A percentile compares a stretch with the other conserved stretches of the same genome.
Conservation (phyloP, 2,888 invertebrate species). For the Muscina levida region DNA sequence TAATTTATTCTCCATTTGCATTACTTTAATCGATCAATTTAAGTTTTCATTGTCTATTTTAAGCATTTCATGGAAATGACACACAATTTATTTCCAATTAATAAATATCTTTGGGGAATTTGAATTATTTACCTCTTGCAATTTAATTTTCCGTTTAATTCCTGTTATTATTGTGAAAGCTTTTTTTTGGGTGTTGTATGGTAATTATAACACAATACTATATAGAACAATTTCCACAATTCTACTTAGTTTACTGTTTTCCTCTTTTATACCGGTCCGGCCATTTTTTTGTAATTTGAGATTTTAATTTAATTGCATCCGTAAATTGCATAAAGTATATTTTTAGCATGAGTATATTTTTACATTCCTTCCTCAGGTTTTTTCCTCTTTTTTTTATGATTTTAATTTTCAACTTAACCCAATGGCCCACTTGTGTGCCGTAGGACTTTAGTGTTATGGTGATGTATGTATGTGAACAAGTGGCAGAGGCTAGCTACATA, state of each 20-base stretch:
- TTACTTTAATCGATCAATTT: too few species aligned
- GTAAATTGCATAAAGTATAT: conserved; percentile 4
- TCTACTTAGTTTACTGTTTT: neutral
- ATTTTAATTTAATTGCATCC: conserved; percentile 32
- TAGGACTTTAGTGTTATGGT: neutral
- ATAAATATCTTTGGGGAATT: neutral
- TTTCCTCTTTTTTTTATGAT: neutral
- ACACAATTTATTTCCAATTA: neutral
- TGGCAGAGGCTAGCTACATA: too few species aligned
- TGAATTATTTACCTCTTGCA: neutral
- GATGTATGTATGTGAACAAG: neutral
- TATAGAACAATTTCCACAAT: neutral
- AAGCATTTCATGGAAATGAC: too few species aligned
- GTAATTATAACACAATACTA: too few species aligned
- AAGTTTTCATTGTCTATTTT: too few species aligned
- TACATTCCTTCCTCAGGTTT: neutral
- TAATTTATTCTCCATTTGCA: too few species aligned
- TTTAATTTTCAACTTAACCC: neutral
- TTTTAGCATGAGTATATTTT: neutral
- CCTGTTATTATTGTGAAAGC: conserved; percentile 30
- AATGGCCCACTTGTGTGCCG: neutral
- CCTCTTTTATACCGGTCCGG: neutral
- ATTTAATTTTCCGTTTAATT: neutral
- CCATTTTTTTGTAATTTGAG: conserved; percentile 24
- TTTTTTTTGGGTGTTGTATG: neutral